Percentiles rank a stretch among this genome's conserved stretches.
Conservation (phyloP, 1,140 invertebrate species). For the Gyrodactylus bullatarudis region DNA sequence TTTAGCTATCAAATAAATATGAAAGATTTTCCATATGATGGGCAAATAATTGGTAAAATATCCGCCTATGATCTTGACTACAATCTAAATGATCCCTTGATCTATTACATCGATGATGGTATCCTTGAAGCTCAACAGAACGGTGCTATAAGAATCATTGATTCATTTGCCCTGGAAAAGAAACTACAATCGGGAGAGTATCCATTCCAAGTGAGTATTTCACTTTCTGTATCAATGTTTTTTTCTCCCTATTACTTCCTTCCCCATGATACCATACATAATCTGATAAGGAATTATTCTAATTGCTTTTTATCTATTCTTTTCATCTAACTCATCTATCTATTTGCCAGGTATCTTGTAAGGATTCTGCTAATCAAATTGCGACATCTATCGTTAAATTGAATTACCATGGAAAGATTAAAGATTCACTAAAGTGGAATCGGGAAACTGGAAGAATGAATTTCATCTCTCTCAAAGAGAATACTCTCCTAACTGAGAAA, state of each 20-base stretch:
- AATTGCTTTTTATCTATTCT: no score
- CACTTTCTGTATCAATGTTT: no score
- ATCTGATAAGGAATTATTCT: no score
- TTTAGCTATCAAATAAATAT: background rate
- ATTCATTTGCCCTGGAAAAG: no score
- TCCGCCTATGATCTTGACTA: background rate
- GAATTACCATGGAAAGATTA: background rate
- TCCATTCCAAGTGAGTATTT: no score
- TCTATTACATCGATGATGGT: background rate
- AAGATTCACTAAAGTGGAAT: background rate
- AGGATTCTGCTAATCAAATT: background rate
- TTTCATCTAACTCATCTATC: background rate
- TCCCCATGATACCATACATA: no score
- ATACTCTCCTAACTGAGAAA: background rate
- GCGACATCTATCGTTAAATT: background rate
- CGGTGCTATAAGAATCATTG: background rate
- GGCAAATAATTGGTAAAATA: background rate
- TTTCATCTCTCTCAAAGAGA: background rate
- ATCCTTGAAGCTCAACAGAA: background rate
- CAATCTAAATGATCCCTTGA: background rate
- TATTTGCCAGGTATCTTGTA: background rate
- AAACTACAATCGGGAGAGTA: no score
- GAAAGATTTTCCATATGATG: background rate
- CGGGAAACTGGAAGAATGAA: no score
- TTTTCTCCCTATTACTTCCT: no score